Conservation (phyloP, 2,113 vertebrate genomes). For the Fukomys damarensis region DNA sequence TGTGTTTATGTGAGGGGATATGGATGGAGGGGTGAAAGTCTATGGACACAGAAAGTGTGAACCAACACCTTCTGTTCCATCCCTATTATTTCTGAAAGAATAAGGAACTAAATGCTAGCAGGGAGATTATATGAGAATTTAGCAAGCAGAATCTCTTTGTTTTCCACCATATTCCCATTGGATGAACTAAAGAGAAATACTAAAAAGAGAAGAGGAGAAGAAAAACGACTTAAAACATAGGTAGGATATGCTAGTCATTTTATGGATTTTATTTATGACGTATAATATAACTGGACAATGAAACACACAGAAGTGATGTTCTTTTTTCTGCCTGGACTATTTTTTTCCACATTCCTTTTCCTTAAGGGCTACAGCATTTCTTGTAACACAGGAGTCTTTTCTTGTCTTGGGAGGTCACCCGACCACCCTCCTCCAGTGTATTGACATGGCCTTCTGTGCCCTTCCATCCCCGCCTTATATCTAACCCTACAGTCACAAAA, state of each 20-base stretch:
- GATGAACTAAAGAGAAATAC: neutral
- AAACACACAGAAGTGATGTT: neutral
- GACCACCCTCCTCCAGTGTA: accelerated
- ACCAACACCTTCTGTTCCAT: neutral
- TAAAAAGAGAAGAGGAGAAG: neutral
- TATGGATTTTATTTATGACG: neutral
- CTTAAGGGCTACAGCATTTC: neutral
- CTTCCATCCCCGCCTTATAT: neutral
- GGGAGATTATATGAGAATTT: neutral
- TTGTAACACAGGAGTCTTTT: neutral
- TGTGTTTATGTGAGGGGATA: neutral
- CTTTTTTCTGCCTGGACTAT: neutral
- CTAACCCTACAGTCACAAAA: neutral
- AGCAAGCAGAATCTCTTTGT: neutral
- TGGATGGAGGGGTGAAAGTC: neutral
- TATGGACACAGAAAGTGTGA: neutral
- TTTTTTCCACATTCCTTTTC: neutral
- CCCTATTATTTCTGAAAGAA: neutral
- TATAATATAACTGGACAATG: neutral
- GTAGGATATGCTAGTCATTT: neutral
- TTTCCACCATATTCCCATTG: neutral
- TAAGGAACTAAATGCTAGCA: neutral
- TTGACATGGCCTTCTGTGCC: neutral
- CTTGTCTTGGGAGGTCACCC: neutral
- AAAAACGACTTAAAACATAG: neutral